Evolutionary conservation across 1,140 invertebrate species (phyloP), one percentile per base, ranked within the genome.

Genomic region (Potamilus streckersoni): DNA sequence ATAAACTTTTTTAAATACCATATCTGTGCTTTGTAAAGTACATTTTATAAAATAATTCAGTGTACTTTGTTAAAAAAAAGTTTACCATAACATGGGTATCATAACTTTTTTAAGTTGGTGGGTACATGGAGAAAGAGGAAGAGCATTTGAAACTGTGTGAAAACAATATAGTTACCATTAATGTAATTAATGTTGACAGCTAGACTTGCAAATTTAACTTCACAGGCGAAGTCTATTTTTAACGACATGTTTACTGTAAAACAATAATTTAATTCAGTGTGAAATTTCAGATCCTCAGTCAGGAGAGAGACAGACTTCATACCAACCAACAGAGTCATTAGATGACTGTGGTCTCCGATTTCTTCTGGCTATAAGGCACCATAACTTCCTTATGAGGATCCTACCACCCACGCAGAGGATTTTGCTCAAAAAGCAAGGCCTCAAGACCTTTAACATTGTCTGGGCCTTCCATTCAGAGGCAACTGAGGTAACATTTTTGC

Each of bases 381-480:
- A 98, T 87, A 96, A 95, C 76, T 99, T 99, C 90, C 90, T 99
- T n/a, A 87, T 97, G 63, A 91, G 94, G 12, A 99, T 97, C 85
- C 91, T 99, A 55, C 97, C 97, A 0, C 89, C 97, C 6, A 94
- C 93, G 3, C 97, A 99, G 87, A 92, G 97, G 61, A 93, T 94
- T 0, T 92, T 94, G 70, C 93, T 99, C 73, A 96, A 97, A 86
- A 94, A 95, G 73, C 93, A 94, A 79, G 98, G 98, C 19, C 94
- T 99, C 0, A 95, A 94, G 12, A 95, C 95, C 1, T 95, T 96
- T 73, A 97, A 98, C 90, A 92, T 99, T 17, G 97, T 98, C 15
- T 99, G 98, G 98, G 98, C 98, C 2, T 99, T 97, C 90, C 98
- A 99, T 91, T 99, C 97, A 0, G 98, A 99, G 90, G 96, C 96